phyloP scores from a whole-genome alignment of 2,888 invertebrate genomes.

The Bedellia somnulentella region DNA sequence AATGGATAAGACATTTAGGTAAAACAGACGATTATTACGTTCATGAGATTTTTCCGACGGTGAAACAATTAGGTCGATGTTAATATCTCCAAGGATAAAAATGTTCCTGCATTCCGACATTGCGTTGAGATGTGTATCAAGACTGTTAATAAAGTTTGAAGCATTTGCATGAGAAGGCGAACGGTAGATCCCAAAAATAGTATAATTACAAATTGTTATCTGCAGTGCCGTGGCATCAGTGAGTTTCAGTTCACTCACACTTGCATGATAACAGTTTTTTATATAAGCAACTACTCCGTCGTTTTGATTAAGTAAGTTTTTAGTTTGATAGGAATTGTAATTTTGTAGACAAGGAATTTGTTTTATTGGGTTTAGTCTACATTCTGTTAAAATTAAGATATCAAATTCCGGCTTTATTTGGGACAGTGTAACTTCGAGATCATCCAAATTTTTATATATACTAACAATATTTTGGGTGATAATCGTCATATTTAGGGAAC shows the following conservation, averaged over 20 bases:
- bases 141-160: slow-evolving; percentile 10
- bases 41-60: too few species aligned
- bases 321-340: neutral
- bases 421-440: neutral
- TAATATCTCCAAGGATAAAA: slow-evolving; percentile 14
- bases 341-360: slow-evolving; percentile 2
- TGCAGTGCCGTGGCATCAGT: slow-evolving; percentile 10
- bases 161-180: slow-evolving; percentile 12
- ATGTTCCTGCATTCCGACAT: slow-evolving; percentile 9
- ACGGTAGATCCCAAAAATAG: slow-evolving; percentile 12
- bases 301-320: slow-evolving; percentile 1
- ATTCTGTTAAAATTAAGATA: slow-evolving; percentile 3
- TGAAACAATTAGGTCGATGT: slow-evolving; percentile 14
- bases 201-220: slow-evolving; percentile 6
- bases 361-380: slow-evolving; percentile 1
- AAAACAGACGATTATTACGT: too few species aligned
- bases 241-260: slow-evolving; percentile 6
- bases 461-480: slow-evolving; percentile 3
- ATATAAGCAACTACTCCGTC: slow-evolving; percentile 6
- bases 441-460: slow-evolving; percentile 3
- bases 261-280: neutral
- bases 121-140: slow-evolving; percentile 9
- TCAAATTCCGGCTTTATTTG: neutral
- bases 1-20: too few species aligned
- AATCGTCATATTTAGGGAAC: slow-evolving; percentile 1